Evolutionary conservation across 2,888 invertebrate genomes (phyloP), one percentile per base, ranked within the genome.

Genomic region (Gnatocerus cornutus): DNA sequence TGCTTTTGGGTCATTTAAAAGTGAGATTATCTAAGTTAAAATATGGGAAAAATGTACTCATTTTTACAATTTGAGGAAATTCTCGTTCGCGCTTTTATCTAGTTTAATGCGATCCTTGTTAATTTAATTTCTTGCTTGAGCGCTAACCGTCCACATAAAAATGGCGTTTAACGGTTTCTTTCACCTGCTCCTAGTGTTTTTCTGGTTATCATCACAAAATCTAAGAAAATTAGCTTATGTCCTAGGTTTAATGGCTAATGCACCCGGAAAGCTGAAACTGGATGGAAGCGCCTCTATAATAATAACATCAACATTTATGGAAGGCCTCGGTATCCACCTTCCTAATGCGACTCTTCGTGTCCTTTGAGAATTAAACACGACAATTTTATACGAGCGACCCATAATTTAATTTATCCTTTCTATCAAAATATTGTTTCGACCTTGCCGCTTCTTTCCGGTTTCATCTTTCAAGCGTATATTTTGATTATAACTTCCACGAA

Each of bases 231-330:
- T 69, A 55, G 71, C 65, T 72, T 73, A 69, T 65, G 52, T 59
- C 52, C 27, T 56, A 33, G 70, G 68, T 59, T 58, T 72, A 72
- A 72, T 56, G 70, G 68, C 45, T 61, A 69, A 65, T 65, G 71
- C 61, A 64, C 39, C 39, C 48, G 39, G 61, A 52, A 64, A 66
- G 69, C 29, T 14, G 68, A 52, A 43, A 59, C 33, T 43, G 68
- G 48, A 66, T 53, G 68, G 68, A 68, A 68, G 58, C 41, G 48
- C 59, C 46, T 61, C 69, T 71, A 64, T 69, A 69, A 67, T 69
- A 72, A 72, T 72, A 72, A 67, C 69, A 71, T 71, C 71, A 71
- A 66, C 69, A 69, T 69, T 71, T 71, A 69, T 62, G 66, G 61
- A 43, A 43, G 62, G 48, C 30, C 27, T 66, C 21, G 53, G 56